Base-by-base conservation (phyloP, 2,797 vertebrate species). In the Cichlasoma orientale region DNA sequence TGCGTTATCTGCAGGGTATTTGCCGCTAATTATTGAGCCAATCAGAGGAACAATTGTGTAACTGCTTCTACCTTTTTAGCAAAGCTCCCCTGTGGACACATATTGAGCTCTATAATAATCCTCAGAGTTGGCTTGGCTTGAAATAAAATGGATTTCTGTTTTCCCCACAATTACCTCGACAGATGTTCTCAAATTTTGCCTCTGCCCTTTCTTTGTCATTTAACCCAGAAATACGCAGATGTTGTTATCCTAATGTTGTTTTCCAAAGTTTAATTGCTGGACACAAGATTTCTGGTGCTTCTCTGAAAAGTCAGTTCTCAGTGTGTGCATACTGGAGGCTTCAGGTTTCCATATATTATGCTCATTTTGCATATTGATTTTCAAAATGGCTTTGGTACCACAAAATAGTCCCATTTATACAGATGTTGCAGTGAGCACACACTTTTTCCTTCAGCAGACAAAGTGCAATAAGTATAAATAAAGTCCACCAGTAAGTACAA, bases 1-100 rank as follows among this genome's bases (percentile, higher is more conserved):
- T n/a, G 54, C 69, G 73, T 79, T 79, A 88, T 78, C 75, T 72
- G 33, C 66, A 74, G 75, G 54, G 70, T 41, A 27, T 72, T 55
- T 38, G 10, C 23, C 29, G 79, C 68, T 77, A 50, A 83, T 82
- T 61, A 54, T 33, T 29, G 73, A 72, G 63, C 7, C 61, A 41
- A 53, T 56, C 71, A 69, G 27, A 53, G 9, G 27, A 18, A 5
- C 23, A 50, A 55, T 38, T 80, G 25, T 59, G 82, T 5, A 52
- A 70, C n/a, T 16, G 11, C 25, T 76, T 78, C 74, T 27, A 59
- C n/a, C 31, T 58, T 74, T 72, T 53, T 5, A 72, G 31, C 2
- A 50, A 79, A 75, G 7, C 74, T 58, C 58, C 14, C 27, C 56
- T 56, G 1, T 5, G 23, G n/a, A 75, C 41, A 72, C 18, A 5